Conservation (phyloP, 2,888 invertebrate genomes). For the Hemaris fuciformis region DNA sequence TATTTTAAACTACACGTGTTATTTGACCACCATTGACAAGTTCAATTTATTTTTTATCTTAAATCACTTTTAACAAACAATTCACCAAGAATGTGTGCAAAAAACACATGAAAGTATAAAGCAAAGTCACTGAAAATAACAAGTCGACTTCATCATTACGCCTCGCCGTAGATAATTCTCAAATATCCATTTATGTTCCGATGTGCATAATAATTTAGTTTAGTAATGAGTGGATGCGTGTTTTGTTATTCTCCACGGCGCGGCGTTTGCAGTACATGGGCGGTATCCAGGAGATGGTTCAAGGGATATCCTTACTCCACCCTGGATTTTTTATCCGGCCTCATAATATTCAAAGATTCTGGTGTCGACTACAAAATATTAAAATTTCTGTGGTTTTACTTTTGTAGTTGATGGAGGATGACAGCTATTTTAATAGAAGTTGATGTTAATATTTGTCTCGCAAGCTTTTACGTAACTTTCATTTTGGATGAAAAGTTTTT, state of each 20-base stretch:
- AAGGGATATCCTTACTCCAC: too few species aligned
- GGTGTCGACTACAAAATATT: too few species aligned
- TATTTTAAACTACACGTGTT: background rate
- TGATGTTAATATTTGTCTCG: too few species aligned
- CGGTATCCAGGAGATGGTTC: background rate
- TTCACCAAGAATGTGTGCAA: background rate
- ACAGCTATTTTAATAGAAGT: too few species aligned
- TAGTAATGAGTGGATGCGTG: conserved; percentile 52
- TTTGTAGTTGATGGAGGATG: too few species aligned
- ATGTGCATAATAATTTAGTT: conserved; percentile 47
- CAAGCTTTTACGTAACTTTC: too few species aligned
- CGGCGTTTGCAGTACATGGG: conserved; percentile 7
- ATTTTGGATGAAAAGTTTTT: too few species aligned
- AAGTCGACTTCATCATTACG: conserved; percentile 27
- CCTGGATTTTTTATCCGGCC: too few species aligned
- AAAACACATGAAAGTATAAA: background rate
- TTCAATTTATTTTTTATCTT: background rate
- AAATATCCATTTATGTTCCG: conserved; percentile 26
- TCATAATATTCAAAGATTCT: too few species aligned
- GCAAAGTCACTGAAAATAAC: background rate
- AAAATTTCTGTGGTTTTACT: too few species aligned
- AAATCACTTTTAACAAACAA: background rate
- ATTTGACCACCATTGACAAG: background rate
- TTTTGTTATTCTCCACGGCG: conserved; percentile 37
- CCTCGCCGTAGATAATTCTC: conserved; percentile 44